phyloP scores from a whole-genome alignment of 2,888 invertebrate species.

The Drosophila sordidula region DNA sequence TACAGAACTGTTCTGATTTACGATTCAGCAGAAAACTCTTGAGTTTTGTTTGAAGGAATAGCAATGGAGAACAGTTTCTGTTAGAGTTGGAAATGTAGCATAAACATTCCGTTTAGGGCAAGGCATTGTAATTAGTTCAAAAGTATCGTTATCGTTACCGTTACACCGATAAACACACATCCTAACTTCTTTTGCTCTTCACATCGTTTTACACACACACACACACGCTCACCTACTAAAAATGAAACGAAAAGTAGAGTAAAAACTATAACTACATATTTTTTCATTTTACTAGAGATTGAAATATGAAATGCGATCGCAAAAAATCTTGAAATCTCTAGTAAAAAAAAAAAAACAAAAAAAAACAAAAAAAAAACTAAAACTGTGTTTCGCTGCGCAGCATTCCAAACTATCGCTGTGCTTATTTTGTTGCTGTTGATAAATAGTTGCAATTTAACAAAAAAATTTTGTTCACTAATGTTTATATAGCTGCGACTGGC shows the following conservation, averaged over 20 bases:
- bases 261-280: slow-evolving; percentile 33
- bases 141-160: slow-evolving; percentile 47
- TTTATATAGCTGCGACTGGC: slow-evolving; percentile 46
- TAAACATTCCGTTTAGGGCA: slow-evolving; percentile 57
- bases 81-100: slow-evolving; percentile 43
- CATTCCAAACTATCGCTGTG: slow-evolving; percentile 46
- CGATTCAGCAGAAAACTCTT: slow-evolving; percentile 3
- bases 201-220: slow-evolving; percentile 36
- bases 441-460: slow-evolving; percentile 29
- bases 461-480: slow-evolving; percentile 40
- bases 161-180: slow-evolving; percentile 37
- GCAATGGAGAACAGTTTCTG: slow-evolving; percentile 27
- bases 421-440: slow-evolving; percentile 50
- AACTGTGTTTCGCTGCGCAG: slow-evolving; percentile 49
- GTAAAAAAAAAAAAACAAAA: slow-evolving; percentile 32
- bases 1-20: slow-evolving; percentile 21
- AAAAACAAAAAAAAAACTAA: slow-evolving; percentile 16
- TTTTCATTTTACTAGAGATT: slow-evolving; percentile 24
- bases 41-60: slow-evolving; percentile 2
- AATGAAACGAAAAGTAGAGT: slow-evolving; percentile 43
- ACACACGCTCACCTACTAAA: slow-evolving; percentile 22
- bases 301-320: slow-evolving; percentile 29
- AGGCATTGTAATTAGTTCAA: slow-evolving; percentile 57
- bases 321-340: slow-evolving; percentile 42
- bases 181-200: slow-evolving; percentile 35